Conservation (phyloP, 1,140 invertebrate species). For the Heliothis subflexa region DNA sequence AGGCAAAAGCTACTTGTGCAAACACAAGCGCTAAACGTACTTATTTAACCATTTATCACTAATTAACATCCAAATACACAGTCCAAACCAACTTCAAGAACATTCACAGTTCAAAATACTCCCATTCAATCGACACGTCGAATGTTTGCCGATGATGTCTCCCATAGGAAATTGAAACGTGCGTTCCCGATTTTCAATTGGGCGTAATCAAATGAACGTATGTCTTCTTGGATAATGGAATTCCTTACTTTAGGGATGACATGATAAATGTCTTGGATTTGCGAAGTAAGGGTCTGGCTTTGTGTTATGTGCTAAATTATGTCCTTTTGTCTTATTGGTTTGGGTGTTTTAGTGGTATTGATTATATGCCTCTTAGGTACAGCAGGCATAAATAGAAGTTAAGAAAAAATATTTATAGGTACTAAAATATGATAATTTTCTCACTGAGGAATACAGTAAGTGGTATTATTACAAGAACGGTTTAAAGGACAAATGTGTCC, state of each 20-base stretch:
- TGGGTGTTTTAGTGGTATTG: background rate
- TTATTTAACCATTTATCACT: no score
- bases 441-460: no score
- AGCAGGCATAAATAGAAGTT: background rate
- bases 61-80: no score
- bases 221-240: constrained; percentile 40
- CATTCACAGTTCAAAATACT: background rate
- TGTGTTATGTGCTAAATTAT: constrained; percentile 26
- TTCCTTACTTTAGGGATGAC: constrained; percentile 34
- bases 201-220: constrained; percentile 39
- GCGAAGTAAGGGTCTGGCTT: background rate
- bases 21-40: no score
- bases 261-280: constrained; percentile 43
- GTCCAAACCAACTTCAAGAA: background rate
- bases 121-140: background rate
- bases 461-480: no score
- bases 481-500: background rate
- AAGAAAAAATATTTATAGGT: background rate
- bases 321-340: constrained; percentile 13
- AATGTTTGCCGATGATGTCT: constrained; percentile 13
- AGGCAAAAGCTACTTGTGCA: no score
- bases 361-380: background rate
- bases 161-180: constrained; percentile 35
- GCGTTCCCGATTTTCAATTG: constrained; percentile 39
- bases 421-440: no score